Evolutionary conservation across 1,140 invertebrate species (phyloP), one percentile per base, ranked within the genome.

Genomic region (Zeugodacus cucurbitae): DNA sequence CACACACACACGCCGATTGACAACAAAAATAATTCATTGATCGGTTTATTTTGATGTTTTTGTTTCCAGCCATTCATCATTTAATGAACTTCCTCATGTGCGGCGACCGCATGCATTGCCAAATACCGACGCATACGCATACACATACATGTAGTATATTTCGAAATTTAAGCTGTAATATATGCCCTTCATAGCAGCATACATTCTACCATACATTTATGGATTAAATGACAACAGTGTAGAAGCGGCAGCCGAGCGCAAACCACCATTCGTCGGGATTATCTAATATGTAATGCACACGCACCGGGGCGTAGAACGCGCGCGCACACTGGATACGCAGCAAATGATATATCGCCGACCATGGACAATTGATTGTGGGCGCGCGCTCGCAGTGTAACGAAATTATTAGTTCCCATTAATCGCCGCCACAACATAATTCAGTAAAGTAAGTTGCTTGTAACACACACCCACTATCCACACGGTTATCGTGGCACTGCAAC

Each of bases 401-500:
- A 82, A 48, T 82, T 82, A 82, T 82, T 82, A 82, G 74, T 82
- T 48, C n/a, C 20, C 70, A 82, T 82, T 48, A 82, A 82, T 82
- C 41, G 41, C 44, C 74, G 74, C 74, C n/a, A 34, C 74, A 54
- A 3, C 74, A 48, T 48, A 48, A 82, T 48, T 48, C n/a, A 82
- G 37, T 62, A 22, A n/a, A n/a, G n/a, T n/a, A n/a, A n/a, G 48
- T 14, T 48, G 41, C 44, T 48, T 82, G 74, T 82, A 82, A 5
- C 22, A 62, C 58, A n/a, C 58, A 14, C 14, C 6, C 48, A 7
- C 14, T 54, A 54, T 54, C 26, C 10, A 11, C 10, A 62, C 58
- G 11, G n/a, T 22, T 62, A 62, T 62, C 48, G 26, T 62, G 10
- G 22, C 58, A 8, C 22, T n/a, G 58, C 20, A 22, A n/a, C n/a